phyloP scores from a whole-genome alignment of 2,797 vertebrate species.

The Apogon talboti region DNA sequence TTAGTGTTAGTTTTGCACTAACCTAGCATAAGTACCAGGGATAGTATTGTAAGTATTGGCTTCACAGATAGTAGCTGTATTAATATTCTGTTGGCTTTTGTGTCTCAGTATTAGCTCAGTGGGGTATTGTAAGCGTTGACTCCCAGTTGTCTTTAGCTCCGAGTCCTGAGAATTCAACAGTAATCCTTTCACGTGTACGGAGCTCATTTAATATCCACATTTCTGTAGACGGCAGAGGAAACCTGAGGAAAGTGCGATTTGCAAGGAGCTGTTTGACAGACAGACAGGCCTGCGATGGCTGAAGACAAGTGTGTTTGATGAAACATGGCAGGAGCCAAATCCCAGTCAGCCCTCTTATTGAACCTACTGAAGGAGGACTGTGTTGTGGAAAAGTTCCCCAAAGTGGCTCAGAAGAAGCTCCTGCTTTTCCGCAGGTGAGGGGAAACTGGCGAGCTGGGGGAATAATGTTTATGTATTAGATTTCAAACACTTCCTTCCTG shows the following conservation, averaged over 20 bases:
- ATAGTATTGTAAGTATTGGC: no score
- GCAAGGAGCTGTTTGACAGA: constrained; percentile 63
- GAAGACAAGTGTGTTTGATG: constrained; percentile 75
- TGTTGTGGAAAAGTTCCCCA: constrained; percentile 75
- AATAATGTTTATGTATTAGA: constrained; percentile 84
- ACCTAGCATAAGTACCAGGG: neutral
- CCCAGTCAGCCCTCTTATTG: constrained; percentile 74
- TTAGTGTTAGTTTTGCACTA: neutral
- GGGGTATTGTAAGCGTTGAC: neutral
- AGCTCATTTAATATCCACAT: constrained; percentile 31
- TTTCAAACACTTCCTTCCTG: constrained; percentile 78
- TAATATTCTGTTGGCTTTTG: no score
- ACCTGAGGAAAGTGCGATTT: constrained; percentile 43
- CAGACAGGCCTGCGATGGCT: constrained; percentile 63
- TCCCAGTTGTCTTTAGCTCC: constrained; percentile 16
- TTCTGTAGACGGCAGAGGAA: constrained; percentile 31
- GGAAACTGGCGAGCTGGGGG: constrained; percentile 46
- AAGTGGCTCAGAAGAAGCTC: constrained; percentile 75
- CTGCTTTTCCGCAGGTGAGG: constrained; percentile 48
- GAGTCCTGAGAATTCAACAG: constrained; percentile 20
- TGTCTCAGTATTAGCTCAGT: neutral
- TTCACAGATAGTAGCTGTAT: no score
- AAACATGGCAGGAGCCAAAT: constrained; percentile 79
- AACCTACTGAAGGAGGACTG: constrained; percentile 72
- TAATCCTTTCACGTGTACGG: constrained; percentile 7